phyloP scores from a whole-genome alignment of 1,140 invertebrate genomes.

The Drosophila melanica region DNA sequence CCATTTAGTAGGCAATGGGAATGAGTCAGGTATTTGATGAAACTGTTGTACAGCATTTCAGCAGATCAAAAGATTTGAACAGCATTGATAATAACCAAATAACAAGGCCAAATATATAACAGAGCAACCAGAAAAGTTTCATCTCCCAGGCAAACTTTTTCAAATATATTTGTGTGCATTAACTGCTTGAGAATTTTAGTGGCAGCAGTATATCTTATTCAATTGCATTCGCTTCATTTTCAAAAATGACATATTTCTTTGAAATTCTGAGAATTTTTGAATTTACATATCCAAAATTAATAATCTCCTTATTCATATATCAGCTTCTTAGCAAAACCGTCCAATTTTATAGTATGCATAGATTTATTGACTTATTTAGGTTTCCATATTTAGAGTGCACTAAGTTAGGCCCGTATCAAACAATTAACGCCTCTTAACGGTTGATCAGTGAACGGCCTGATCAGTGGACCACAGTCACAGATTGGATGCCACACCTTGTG shows the following conservation, averaged over 20 bases:
- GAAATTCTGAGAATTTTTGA: too few relatives aligned
- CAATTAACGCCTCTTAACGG: conserved; percentile 71
- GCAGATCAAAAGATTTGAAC: too few relatives aligned
- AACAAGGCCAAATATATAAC: neutral
- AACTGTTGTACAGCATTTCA: neutral
- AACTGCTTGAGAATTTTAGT: neutral
- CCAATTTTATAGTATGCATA: neutral
- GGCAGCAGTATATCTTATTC: too few relatives aligned
- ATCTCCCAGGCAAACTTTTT: too few relatives aligned
- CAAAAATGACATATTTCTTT: too few relatives aligned
- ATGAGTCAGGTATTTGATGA: conserved; percentile 26
- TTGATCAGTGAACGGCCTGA: conserved; percentile 45
- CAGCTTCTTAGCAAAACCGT: neutral
- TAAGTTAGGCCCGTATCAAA: conserved; percentile 43
- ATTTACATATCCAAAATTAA: too few relatives aligned
- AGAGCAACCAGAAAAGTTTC: neutral
- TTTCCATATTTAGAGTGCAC: conserved; percentile 53
- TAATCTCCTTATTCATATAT: too few relatives aligned
- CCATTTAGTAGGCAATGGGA: neutral
- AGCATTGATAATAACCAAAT: too few relatives aligned
- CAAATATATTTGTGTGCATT: neutral
- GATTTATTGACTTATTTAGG: conserved; percentile 11
- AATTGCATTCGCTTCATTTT: neutral
- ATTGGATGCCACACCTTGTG: conserved; percentile 51
- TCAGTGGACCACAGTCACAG: conserved; percentile 55